Conservation (phyloP, 2,113 vertebrate species). For the Sialia sialis region DNA sequence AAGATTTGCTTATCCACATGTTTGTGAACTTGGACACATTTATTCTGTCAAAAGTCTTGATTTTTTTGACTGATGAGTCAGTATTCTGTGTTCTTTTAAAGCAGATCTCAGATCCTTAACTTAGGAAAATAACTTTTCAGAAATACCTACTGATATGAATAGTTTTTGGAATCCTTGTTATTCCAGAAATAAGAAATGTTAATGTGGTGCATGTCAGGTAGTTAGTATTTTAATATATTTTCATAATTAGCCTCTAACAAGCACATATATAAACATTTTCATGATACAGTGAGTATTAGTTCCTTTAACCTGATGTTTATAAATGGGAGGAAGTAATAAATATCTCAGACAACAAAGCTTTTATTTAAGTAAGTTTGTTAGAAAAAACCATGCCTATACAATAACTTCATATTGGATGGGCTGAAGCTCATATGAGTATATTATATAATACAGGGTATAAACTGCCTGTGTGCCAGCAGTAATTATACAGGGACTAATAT, state of each 20-base stretch:
- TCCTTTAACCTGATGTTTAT: background rate
- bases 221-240: background rate
- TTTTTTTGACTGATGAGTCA: background rate
- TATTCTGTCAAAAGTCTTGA: background rate
- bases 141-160: background rate
- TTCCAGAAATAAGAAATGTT: background rate
- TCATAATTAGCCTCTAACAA: background rate
- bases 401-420: background rate
- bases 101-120: background rate
- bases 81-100: background rate
- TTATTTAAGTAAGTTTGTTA: background rate
- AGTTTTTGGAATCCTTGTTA: background rate
- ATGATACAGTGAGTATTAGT: background rate
- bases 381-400: accelerated
- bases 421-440: background rate
- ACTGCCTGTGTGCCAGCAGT: background rate
- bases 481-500: background rate
- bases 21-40: background rate
- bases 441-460: background rate
- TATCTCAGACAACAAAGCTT: background rate
- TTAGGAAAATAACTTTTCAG: background rate
- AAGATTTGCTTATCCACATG: background rate
- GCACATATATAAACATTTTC: background rate
- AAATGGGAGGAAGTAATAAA: background rate
- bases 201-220: background rate